phyloP scores from a whole-genome alignment of 2,888 invertebrate genomes.

The Labia minor region DNA sequence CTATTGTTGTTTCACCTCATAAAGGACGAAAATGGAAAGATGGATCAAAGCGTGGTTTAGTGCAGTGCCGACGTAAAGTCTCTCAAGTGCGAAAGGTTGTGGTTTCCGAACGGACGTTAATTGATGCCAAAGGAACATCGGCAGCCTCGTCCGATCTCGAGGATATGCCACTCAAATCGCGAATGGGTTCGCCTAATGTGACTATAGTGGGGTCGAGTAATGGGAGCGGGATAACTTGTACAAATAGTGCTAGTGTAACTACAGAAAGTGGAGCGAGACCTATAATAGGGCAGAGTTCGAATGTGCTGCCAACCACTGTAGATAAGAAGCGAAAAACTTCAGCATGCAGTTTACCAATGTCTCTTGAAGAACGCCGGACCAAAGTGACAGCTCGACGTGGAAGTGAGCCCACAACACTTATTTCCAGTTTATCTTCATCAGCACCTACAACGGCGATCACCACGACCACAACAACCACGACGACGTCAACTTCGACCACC shows the following conservation, averaged over 20 bases:
- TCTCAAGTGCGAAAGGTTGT: conserved; percentile 37
- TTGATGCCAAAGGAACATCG: neutral
- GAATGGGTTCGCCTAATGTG: neutral
- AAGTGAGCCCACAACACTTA: neutral
- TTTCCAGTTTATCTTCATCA: neutral
- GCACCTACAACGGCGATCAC: neutral
- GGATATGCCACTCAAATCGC: neutral
- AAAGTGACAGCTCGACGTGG: neutral
- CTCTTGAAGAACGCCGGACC: neutral
- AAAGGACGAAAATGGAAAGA: conserved; percentile 57
- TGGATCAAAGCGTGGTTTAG: conserved; percentile 38
- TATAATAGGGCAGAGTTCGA: neutral
- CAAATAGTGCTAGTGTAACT: conserved; percentile 8
- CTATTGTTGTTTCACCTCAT: conserved; percentile 62
- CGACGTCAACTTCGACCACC: neutral
- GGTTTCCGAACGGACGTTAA: conserved; percentile 16
- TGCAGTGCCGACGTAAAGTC: conserved; percentile 32
- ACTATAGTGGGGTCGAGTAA: neutral
- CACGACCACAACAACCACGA: neutral
- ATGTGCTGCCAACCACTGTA: neutral
- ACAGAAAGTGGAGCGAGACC: neutral
- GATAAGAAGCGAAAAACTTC: neutral
- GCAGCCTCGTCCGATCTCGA: neutral
- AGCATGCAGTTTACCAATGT: neutral
- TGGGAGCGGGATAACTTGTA: neutral